Evolutionary conservation across 2,797 vertebrate species (phyloP).

Genomic region (Falco novaeseelandiae): DNA sequence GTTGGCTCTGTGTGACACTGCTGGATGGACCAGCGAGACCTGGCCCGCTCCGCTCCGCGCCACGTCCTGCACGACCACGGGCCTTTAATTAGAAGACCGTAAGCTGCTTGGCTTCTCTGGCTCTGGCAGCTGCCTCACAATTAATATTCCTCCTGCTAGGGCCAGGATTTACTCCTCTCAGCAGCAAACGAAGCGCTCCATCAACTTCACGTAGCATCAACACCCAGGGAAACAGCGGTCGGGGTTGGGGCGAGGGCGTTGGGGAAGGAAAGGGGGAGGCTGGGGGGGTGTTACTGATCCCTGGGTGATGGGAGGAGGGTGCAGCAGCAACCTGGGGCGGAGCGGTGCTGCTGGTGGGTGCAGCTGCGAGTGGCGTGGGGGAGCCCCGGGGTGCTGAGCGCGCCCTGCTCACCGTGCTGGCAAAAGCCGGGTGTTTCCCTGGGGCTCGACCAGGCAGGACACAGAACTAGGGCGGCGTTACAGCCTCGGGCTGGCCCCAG

Average conservation of each 20-base stretch:
- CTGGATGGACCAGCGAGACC: not conserved
- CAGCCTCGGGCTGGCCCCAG: not conserved
- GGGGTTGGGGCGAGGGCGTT: too few species aligned
- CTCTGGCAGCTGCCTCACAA: slow-evolving; percentile 66
- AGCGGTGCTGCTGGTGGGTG: not conserved
- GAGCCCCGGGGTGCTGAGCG: not conserved
- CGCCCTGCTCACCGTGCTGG: not conserved
- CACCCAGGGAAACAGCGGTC: not conserved
- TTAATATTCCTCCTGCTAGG: slow-evolving; percentile 56
- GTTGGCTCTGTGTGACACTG: not conserved
- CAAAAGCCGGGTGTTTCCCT: not conserved
- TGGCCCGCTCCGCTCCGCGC: not conserved
- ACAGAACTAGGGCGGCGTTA: not conserved
- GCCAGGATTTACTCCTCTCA: slow-evolving; percentile 14
- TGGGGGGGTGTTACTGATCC: not conserved
- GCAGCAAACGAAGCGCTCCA: slow-evolving; percentile 1
- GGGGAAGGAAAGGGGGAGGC: not conserved
- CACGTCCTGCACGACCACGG: not conserved
- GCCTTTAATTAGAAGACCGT: slow-evolving; percentile 48
- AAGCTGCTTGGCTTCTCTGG: slow-evolving; percentile 50
- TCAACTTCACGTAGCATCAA: slow-evolving; percentile 37
- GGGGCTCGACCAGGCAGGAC: rapidly evolving
- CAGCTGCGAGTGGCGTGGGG: not conserved
- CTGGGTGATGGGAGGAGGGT: not conserved
- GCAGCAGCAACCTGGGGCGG: not conserved